Base-by-base conservation (phyloP, 2,797 vertebrate species). In the Crocidura indochinensis region DNA sequence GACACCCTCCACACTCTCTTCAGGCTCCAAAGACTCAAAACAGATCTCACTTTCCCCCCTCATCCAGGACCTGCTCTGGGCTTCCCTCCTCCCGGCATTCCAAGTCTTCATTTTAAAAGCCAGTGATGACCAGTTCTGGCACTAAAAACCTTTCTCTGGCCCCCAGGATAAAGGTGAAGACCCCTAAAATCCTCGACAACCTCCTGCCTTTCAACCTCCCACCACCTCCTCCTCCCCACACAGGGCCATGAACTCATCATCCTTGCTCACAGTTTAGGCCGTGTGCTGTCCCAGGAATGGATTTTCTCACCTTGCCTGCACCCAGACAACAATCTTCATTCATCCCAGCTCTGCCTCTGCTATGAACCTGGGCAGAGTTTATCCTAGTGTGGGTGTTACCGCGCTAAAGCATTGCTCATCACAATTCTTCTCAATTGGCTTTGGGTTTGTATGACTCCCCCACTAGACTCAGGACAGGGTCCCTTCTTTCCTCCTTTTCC, bases 191-290 rank as follows among this genome's bases (percentile, higher is more conserved):
- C 17, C 20, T 44, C 26, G 3, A 8, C 0, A 19, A 15, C 11
- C 46, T 71, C 60, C 29, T 0, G 0, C 0, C 29, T 3, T 11
- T 29, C n/a, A 1, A 0, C 5, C 10, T 67, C 56, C 56, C 56
- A 5, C 56, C 38, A 2, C 38, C 38, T 38, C 38, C 38, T 38
- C 38, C 38, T 38, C 38, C 56, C 56, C 14, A 1, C 22, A 17
- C 22, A 5, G 24, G 38, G 17, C 60, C 49, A 29, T 65, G 49
- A 14, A 8, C 47, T 26, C 38, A 1, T 0, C 8, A 9, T 46
- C 51, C 12, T 4, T 4, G 10, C 38, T 29, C 65, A 17, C 10
- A 44, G 15, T 46, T 31, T 65, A 0, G n/a, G 20, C 51, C 51
- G 6, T 73, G 67, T 81, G 22, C 19, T 83, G n/a, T 62, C 12